These are phyloP conservation scores for Epinotia brunnichana DNA, from an alignment of 2,888 invertebrate genomes.

Conservation along the genomic window DNA sequence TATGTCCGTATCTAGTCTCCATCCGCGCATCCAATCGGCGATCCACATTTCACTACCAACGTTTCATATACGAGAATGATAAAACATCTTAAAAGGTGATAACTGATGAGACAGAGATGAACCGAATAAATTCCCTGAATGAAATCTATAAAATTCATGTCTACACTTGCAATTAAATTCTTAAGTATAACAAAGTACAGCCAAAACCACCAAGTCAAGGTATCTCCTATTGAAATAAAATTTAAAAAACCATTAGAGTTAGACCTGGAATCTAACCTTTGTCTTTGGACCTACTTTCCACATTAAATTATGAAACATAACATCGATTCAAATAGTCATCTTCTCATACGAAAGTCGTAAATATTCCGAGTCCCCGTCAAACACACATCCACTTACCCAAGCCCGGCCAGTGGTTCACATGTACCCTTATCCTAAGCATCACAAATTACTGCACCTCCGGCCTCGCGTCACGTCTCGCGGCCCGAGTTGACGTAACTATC, in stretches of 20 bases:
- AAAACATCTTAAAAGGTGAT: no score
- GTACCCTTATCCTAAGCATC: constrained; percentile 49
- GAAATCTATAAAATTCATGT: neutral
- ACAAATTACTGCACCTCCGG: constrained; percentile 54
- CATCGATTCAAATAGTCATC: no score
- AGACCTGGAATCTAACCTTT: no score
- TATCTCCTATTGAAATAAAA: no score
- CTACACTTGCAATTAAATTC: neutral
- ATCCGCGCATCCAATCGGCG: no score
- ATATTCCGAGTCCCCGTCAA: neutral
- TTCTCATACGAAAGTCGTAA: neutral
- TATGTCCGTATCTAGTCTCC: no score
- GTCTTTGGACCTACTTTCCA: no score
- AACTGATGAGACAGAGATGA: no score
- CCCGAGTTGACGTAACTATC: constrained; percentile 61
- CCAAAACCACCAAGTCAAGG: neutral
- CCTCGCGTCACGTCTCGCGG: constrained; percentile 56
- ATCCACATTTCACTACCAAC: no score
- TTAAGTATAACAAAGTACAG: neutral
- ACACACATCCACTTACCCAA: neutral
- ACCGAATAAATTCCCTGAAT: neutral
- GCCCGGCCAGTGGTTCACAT: constrained; percentile 28
- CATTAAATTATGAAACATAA: no score
- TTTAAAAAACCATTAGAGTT: no score
- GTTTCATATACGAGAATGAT: no score